Conservation (phyloP, 2,888 invertebrate genomes). For the Melangyna quadrimaculata region DNA sequence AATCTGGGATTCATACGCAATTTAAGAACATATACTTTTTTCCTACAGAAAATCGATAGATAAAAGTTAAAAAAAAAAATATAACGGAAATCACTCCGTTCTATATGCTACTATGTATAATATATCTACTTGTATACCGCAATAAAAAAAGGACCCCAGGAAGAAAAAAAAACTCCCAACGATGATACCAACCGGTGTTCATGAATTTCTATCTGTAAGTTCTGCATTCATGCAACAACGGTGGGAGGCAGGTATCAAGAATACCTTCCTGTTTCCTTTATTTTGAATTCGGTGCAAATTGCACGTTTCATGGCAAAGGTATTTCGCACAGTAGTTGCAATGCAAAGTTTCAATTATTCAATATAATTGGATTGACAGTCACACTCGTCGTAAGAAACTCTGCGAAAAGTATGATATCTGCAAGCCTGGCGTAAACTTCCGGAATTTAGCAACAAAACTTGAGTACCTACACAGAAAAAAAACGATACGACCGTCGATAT, state of each 20-base stretch:
- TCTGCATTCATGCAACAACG: slow-evolving; percentile 3
- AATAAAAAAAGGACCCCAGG: slow-evolving; percentile 21
- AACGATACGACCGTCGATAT: neutral
- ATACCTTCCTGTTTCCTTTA: slow-evolving; percentile 15
- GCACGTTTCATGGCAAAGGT: slow-evolving; percentile 24
- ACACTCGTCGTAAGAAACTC: slow-evolving; percentile 19
- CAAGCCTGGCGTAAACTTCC: slow-evolving; percentile 1
- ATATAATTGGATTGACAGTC: slow-evolving; percentile 58
- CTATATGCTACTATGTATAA: slow-evolving; percentile 3
- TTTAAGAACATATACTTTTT: neutral
- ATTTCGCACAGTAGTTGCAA: slow-evolving; percentile 35
- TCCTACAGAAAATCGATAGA: slow-evolving; percentile 37
- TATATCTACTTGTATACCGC: neutral
- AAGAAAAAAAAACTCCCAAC: neutral
- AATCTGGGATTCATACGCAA: neutral
- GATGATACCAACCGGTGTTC: neutral
- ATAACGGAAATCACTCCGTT: slow-evolving; percentile 33
- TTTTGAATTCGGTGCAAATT: slow-evolving; percentile 22
- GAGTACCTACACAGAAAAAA: neutral
- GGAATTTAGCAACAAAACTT: slow-evolving; percentile 45
- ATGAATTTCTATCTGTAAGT: slow-evolving; percentile 9
- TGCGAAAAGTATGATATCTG: slow-evolving; percentile 38
- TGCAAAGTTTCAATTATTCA: slow-evolving; percentile 65
- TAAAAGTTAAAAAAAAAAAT: neutral
- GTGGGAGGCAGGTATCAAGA: neutral